Base-by-base conservation (phyloP, 2,113 vertebrate genomes). In the Brachypodius melanocephalos region DNA sequence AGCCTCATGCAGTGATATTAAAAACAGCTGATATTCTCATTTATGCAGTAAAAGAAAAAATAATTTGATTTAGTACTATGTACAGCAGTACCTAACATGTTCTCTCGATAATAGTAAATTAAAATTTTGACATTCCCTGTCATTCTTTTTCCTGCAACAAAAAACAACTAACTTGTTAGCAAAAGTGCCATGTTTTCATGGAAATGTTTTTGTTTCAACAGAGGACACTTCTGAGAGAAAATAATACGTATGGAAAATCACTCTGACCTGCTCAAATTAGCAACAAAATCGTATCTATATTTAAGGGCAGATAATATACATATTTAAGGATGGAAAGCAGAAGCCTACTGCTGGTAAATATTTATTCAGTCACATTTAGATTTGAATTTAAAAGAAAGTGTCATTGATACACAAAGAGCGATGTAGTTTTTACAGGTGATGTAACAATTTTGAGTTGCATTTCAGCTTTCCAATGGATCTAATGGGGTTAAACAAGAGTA, bases 21-120 rank as follows among this genome's bases (percentile, higher is more conserved):
- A 68, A 94, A 94, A 69, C 85, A 95, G 85, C 38, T 93, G 88
- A 88, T 90, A 84, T 62, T 86, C 75, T 86, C 55, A 95, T 88
- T 90, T 90, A 62, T 46, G 34, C 51, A 88, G 31, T 18, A 84
- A 58, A 72, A 72, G 22, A 75, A 89, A 89, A 67, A 61, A 73
- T 10, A 34, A 49, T 63, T 43, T 57, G 10, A 62, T 54, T 24
- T 40, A 48, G 24, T 67, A 21, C 6, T 34, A n/a, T 12, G 11
- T 69, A 69, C n/a, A n/a, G 22, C 48, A 66, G 29, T n/a, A 80
- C 26, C 21, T 71, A 77, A 61, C 32, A 76, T 40, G 14, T 14
- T 34, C 11, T 58, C 32, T 89, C 57, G 57, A 52, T 28, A 42
- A 8, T 42, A 34, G 19, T 48, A 75, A 48, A 87, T n/a, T 38